Base-by-base conservation (phyloP, 2,797 vertebrate species). In the Myoxocephalus aenaeus region DNA sequence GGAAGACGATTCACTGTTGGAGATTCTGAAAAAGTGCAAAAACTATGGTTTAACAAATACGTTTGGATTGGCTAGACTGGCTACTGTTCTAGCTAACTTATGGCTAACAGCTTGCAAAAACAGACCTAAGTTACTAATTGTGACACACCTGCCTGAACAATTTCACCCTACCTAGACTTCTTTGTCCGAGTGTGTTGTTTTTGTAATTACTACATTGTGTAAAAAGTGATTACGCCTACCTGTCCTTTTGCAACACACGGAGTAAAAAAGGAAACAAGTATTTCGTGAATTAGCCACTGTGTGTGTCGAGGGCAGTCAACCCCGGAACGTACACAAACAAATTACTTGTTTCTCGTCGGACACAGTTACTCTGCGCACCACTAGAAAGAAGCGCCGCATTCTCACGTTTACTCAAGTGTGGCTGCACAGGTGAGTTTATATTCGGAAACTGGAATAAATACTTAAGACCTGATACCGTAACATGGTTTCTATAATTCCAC, bases 311-410 rank as follows among this genome's bases (percentile, higher is more conserved):
- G 81, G 65, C 51, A 70, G 32, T 73, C 10, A 15, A 36, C 3
- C 1, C 36, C 3, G 0, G 27, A 20, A 6, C 1, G 40, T 13
- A 29, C 0, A 14, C 1, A 29, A 50, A 73, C 62, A 29, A 20
- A 38, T 0, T 0, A 5, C 4, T 70, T 64, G 88, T 92, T 92
- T 88, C 92, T 59, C 10, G 5, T 65, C 92, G 93, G 92, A 91
- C 76, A 63, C 61, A 81, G 70, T 94, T 85, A 4, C 3, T 0
- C 50, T 48, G 71, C 27, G 72, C 80, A 85, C 87, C n/a, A 3
- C 14, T 12, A 67, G 77, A 90, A 90, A 91, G 76, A 89, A 73
- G 87, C 92, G 92, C 91, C 91, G 92, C 90, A 80, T 86, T 91
- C 70, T 87, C 91, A 90, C 90, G 14, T 90, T 89, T 73, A 80